Conservation (phyloP, 2,797 vertebrate genomes). For the Setipinna tenuifilis region DNA sequence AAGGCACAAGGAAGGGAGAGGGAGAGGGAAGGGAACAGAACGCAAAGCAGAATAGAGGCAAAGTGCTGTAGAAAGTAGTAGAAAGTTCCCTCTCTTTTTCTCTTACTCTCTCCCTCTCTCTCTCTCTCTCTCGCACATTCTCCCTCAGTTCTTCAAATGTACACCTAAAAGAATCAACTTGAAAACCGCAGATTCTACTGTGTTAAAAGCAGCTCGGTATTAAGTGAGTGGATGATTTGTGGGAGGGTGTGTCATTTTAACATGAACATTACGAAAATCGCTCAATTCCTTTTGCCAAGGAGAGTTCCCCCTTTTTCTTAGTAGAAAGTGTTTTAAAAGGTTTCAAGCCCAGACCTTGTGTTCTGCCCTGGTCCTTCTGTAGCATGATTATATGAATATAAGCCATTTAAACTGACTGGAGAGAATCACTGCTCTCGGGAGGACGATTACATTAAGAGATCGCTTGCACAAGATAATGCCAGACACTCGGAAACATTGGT, state of each 20-base stretch:
- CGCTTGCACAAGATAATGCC: not conserved
- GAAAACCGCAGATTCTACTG: not conserved
- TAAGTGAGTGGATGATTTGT: not conserved
- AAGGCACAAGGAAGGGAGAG: conserved; percentile 21
- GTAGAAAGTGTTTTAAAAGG: not conserved
- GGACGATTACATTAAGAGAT: not conserved
- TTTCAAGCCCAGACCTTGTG: not conserved
- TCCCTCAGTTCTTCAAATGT: not conserved
- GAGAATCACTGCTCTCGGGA: not conserved
- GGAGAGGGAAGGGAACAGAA: no score
- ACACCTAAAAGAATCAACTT: not conserved
- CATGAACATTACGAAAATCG: conserved; percentile 8
- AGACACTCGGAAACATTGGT: not conserved
- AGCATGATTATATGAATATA: not conserved
- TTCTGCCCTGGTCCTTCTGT: not conserved
- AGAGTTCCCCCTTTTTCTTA: not conserved
- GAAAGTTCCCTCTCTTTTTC: conserved; percentile 46
- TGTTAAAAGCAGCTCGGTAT: not conserved
- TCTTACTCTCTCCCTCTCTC: not conserved
- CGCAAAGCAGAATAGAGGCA: no score
- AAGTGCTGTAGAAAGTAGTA: conserved; percentile 32
- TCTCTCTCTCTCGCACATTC: not conserved
- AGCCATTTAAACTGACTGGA: not conserved
- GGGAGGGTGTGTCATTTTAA: not conserved
- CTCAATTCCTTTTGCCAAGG: not conserved